Evolutionary conservation across 2,888 invertebrate species (phyloP), one percentile per base, ranked within the genome.

Genomic region (Eutolmus rufibarbis): DNA sequence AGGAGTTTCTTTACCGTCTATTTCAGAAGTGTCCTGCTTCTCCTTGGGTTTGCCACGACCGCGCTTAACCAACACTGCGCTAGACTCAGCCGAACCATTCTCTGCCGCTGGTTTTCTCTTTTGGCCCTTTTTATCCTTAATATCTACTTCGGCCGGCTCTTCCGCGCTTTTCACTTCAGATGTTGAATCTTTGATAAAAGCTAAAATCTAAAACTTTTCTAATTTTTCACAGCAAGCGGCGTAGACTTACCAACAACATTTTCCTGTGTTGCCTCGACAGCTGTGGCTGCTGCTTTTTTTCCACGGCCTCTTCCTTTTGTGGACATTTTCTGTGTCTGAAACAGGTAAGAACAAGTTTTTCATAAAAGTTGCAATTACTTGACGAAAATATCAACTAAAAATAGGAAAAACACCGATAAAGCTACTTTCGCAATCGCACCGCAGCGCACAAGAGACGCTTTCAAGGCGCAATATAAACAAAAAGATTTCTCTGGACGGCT

Each of bases 271-370:
- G 28, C 74, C 28, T 74, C 85, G 2, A 51, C 84, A 37, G 34
- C 43, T 66, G 66, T 66, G 66, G 23, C 66, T 66, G 66, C 84
- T 84, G 84, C 84, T 28, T 85, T 85, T 28, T 23, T 74, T 46
- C 74, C 74, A 31, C 85, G 85, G 4, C 74, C 43, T 31, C 85
- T 74, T 85, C 85, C 85, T 85, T 85, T 85, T 23, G 85, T 31
- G 37, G 85, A 74, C 85, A 85, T 85, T 19, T 66, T 66, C 23
- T 57, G 8, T 57, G 19, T 66, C 66, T 66, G 66, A 66, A 66
- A 66, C 28, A 19, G 23, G 28, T 66, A 66, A 66, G 28, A 66
- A 66, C 66, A 28, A 28, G 66, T 66, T 28, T 66, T 66, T 66
- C 12, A 28, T 28, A 66, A 66, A 57, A 23, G 12, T 46, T 66